Evolutionary conservation across 2,797 vertebrate genomes (phyloP), one percentile per base, ranked within the genome.

Genomic region (Okamejei kenojei): DNA sequence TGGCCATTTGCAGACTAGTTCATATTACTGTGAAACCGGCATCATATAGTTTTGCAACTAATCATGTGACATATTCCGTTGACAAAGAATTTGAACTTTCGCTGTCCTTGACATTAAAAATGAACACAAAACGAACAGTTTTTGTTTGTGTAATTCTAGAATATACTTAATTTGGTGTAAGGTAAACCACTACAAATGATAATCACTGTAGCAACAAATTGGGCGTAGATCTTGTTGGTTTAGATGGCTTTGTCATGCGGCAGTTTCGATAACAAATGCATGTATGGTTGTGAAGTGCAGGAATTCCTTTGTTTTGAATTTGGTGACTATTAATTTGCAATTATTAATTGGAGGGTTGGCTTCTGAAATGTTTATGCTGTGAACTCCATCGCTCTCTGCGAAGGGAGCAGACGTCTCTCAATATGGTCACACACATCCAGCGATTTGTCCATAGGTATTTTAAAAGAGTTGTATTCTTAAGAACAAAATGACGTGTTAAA

Each of bases 61-160:
- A 68, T 88, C 84, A 68, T 32, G 8, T 35, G 61, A 68, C 63
- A 21, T 19, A 17, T 23, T 84, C 61, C 29, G 65, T 88, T 68
- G 61, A 88, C 84, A 68, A 32, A 68, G 65, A 19, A 35, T 19
- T 68, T 88, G 84, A 88, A 88, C 61, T 68, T 68, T 35, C 10
- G 32, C 61, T 88, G 84, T 65, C 84, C 61, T 35, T 38, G 17
- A 88, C 84, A 68, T 88, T 88, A 88, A 88, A 35, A 88, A 68
- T 88, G 65, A 35, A 88, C 32, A 19, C 35, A 88, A 88, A 88
- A 68, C 82, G 7, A 65, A 86, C 58, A 68, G 63, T 68, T 88
- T 68, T 88, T 88, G n/a, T 88, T 88, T 88, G 84, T 68, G 63
- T 88, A 35, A 68, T 32, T 68, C 63, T 68, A 68, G 84, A 88